Conservation (phyloP, 2,797 vertebrate species). For the Hippoglossus hippoglossus region DNA sequence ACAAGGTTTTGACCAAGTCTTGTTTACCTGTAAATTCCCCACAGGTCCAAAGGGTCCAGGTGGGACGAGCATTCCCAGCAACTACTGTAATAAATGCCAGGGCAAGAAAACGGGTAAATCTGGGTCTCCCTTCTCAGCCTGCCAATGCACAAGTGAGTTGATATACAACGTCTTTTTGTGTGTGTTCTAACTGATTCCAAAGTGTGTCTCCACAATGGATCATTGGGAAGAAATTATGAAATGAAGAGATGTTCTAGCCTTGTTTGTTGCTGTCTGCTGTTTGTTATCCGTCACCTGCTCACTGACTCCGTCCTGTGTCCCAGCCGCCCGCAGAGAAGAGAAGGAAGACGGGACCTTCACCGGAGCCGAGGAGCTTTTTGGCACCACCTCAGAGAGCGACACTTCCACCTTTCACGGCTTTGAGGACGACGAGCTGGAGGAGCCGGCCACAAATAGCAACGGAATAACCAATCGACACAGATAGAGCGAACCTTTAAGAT, state of each 20-base stretch:
- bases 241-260: neutral
- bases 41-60: constrained; percentile 94
- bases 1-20: neutral
- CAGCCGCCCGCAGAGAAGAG: constrained; percentile 91
- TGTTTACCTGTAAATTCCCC: neutral
- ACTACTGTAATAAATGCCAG: constrained; percentile 97
- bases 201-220: neutral
- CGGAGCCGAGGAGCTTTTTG: constrained; percentile 96
- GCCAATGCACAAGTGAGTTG: constrained; percentile 93
- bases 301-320: constrained; percentile 80
- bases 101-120: constrained; percentile 93
- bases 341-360: constrained; percentile 89
- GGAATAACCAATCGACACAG: constrained; percentile 89
- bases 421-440: constrained; percentile 96
- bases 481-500: constrained; percentile 80
- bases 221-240: neutral
- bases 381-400: constrained; percentile 98
- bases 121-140: constrained; percentile 89
- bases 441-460: constrained; percentile 89
- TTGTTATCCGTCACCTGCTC: neutral
- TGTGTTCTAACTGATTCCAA: neutral
- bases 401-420: constrained; percentile 99
- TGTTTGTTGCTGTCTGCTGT: neutral
- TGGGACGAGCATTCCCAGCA: constrained; percentile 92
- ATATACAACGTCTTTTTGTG: neutral